Base-by-base conservation (phyloP, 2,888 invertebrate species). In the Taphrorychus bicolor region DNA sequence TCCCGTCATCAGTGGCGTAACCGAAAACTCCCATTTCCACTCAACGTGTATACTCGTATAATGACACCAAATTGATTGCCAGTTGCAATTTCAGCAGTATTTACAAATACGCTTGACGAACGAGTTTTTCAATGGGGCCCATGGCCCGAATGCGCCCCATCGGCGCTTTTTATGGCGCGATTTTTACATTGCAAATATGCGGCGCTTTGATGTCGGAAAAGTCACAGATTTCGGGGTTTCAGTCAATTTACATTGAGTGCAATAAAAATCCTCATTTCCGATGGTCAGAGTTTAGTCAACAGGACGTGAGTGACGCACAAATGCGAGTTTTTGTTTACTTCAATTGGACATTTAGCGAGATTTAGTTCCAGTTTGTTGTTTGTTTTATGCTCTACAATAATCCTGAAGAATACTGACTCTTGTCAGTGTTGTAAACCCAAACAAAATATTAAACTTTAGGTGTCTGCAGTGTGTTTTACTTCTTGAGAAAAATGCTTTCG, bases 171-270 rank as follows among this genome's bases (percentile, higher is more conserved):
- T 54, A 24, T 14, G 32, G 54, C 24, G 54, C 14, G 24, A 54
- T 54, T 54, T 54, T 54, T 54, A 54, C 54, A 54, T 54, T 54
- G 54, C 54, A 54, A 54, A 54, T 54, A 19, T 18, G 51, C 9
- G n/a, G 9, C 4, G 32, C 54, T 54, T 54, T 54, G 54, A 54
- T 54, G 54, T 54, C 54, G 23, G 32, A 54, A 32, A 54, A 21
- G 18, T 51, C 54, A 17, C 24, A 32, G 54, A 32, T 54, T 21
- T 18, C 16, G 51, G 51, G 51, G n/a, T 51, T 51, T 54, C 18
- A 32, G 54, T 54, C 54, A 17, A 21, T 54, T 54, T 54, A 22
- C 54, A 54, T 54, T 24, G 54, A 54, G 19, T 54, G 23, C 32
- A 32, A 54, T 51, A 19, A 51, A 51, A 51, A 11, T 48, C 19